Conservation (phyloP, 1,140 invertebrate species). For the Bombus confusus region DNA sequence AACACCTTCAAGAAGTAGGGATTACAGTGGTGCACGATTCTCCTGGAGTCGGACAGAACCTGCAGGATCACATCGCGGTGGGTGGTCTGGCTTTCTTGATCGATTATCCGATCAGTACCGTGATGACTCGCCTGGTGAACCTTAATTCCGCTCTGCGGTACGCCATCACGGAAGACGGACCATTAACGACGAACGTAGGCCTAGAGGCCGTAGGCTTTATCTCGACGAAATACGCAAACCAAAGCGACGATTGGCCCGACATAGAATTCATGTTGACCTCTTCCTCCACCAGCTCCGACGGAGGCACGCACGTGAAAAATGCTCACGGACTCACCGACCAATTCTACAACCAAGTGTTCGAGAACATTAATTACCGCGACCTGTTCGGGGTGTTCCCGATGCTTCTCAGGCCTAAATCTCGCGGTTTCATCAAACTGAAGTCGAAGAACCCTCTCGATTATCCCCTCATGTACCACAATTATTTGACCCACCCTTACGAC, state of each 20-base stretch:
- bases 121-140: conserved; percentile 90
- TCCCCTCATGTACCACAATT: conserved; percentile 94
- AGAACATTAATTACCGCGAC: conserved; percentile 87
- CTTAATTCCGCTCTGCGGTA: conserved; percentile 90
- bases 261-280: conserved; percentile 95
- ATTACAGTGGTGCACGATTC: conserved; percentile 88
- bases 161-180: conserved; percentile 90
- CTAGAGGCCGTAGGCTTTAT: conserved; percentile 93
- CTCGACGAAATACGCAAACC: conserved; percentile 92
- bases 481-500: conserved; percentile 91
- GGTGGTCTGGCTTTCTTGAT: conserved; percentile 90
- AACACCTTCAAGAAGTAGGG: conserved; percentile 87
- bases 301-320: conserved; percentile 88
- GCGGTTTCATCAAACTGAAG: conserved; percentile 89
- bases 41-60: conserved; percentile 89
- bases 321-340: conserved; percentile 91
- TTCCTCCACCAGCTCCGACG: conserved; percentile 90
- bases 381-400: conserved; percentile 92
- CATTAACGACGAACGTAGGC: conserved; percentile 91
- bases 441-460: conserved; percentile 92
- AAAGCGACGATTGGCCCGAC: conserved; percentile 93
- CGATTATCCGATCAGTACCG: conserved; percentile 90
- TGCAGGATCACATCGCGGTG: conserved; percentile 93
- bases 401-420: conserved; percentile 92
- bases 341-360: conserved; percentile 89